Conservation (phyloP, 2,113 vertebrate genomes). For the Clarias batrachus region DNA sequence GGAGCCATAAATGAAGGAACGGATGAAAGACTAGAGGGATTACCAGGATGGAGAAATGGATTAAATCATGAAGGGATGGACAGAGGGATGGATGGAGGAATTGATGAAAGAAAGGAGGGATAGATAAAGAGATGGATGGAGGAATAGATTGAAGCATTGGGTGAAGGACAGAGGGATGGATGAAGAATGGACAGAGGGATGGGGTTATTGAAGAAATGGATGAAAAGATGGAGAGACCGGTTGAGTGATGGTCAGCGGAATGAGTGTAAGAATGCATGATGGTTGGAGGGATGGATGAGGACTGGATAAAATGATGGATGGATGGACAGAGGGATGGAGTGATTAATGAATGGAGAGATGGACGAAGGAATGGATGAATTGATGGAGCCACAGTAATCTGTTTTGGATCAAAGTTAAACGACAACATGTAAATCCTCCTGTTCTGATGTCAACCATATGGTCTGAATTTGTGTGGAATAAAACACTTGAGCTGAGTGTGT, state of each 20-base stretch:
- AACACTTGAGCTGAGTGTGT: neutral
- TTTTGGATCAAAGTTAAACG: neutral
- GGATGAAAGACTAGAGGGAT: neutral
- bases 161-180: neutral
- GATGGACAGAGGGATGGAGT: neutral
- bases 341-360: neutral
- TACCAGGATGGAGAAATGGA: too few relatives aligned
- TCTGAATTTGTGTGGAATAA: neutral
- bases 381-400: neutral
- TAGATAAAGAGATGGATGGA: neutral
- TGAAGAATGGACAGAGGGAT: neutral
- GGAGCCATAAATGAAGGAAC: neutral
- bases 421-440: neutral
- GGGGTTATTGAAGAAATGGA: neutral
- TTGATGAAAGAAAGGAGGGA: neutral
- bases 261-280: too few relatives aligned
- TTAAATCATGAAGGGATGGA: neutral
- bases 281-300: neutral
- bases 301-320: neutral
- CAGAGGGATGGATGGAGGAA: neutral
- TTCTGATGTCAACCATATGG: neutral
- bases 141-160: neutral
- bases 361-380: neutral
- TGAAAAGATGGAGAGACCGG: neutral
- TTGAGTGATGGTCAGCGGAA: neutral